phyloP scores from a whole-genome alignment of 37 sponge, comb jelly and placozoan genomes.

The Agelas oroides region DNA sequence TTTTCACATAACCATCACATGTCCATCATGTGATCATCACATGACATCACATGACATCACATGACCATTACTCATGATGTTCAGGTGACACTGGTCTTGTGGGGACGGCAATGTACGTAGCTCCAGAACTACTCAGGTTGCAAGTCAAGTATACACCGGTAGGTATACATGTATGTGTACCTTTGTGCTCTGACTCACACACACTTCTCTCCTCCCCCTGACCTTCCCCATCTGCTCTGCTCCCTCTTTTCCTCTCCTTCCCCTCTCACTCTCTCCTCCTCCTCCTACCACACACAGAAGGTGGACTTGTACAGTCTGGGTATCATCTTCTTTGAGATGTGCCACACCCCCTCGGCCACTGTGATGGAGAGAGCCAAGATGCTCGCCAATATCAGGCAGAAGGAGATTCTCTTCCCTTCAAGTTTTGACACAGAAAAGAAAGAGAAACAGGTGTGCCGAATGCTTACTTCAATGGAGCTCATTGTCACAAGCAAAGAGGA shows the following conservation, averaged over 20 bases:
- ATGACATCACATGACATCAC: too few species aligned
- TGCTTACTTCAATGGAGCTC: background rate
- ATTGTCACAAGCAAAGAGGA: background rate
- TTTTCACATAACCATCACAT: too few species aligned
- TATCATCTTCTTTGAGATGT: constrained; percentile 98
- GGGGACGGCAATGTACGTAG: constrained; percentile 82
- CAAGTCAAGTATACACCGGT: constrained; percentile 73
- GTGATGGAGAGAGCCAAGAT: constrained; percentile 82
- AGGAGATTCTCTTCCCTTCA: constrained; percentile 43
- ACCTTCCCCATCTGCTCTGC: background rate
- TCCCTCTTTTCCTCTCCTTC: constrained; percentile 2
- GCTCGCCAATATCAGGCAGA: constrained; percentile 52
- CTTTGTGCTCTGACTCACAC: background rate
- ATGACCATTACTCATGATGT: too few species aligned
- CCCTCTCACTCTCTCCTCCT: background rate
- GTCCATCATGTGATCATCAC: too few species aligned
- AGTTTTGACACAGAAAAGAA: constrained; percentile 37
- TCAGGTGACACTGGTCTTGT: constrained; percentile 70
- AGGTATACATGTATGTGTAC: background rate
- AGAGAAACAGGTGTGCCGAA: constrained; percentile 33
- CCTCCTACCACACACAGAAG: constrained; percentile 45
- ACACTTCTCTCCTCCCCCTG: background rate
- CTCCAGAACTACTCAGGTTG: constrained; percentile 72
- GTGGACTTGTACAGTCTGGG: constrained; percentile 98
- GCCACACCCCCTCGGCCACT: constrained; percentile 73